Conservation (phyloP, 2,888 invertebrate genomes). For the Agelastica alni region DNA sequence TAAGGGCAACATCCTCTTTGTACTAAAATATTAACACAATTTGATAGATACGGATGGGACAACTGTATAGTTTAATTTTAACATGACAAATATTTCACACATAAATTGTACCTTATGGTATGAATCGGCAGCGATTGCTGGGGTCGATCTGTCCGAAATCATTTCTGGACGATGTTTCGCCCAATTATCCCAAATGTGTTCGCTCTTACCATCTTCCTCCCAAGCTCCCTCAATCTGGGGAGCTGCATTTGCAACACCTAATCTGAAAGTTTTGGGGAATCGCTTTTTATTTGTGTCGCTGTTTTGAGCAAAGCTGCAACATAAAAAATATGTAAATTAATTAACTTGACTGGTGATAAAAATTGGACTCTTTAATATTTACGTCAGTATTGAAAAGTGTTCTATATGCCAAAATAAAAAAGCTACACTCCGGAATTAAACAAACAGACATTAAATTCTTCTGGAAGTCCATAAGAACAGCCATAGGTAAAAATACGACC, state of each 20-base stretch:
- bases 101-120: slow-evolving; percentile 63
- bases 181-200: slow-evolving; percentile 33
- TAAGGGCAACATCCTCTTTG: slow-evolving; percentile 64
- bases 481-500: too few species aligned
- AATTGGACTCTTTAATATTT: too few species aligned
- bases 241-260: slow-evolving; percentile 46
- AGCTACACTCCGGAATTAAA: too few species aligned
- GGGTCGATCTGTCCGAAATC: slow-evolving; percentile 53
- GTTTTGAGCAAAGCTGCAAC: slow-evolving; percentile 16
- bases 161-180: slow-evolving; percentile 20
- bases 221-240: slow-evolving; percentile 45
- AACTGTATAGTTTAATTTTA: too few species aligned
- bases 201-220: slow-evolving; percentile 43
- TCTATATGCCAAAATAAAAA: too few species aligned
- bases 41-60: too few species aligned
- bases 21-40: too few species aligned
- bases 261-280: slow-evolving; percentile 36
- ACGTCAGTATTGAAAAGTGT: too few species aligned
- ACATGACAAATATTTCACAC: too few species aligned
- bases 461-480: too few species aligned
- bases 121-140: slow-evolving; percentile 68
- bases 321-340: neutral
- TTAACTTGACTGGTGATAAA: too few species aligned
- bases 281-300: slow-evolving; percentile 11
- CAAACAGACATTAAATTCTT: too few species aligned